Evolutionary conservation across 2,797 vertebrate genomes (phyloP).

Genomic region (Danionella dracula): DNA sequence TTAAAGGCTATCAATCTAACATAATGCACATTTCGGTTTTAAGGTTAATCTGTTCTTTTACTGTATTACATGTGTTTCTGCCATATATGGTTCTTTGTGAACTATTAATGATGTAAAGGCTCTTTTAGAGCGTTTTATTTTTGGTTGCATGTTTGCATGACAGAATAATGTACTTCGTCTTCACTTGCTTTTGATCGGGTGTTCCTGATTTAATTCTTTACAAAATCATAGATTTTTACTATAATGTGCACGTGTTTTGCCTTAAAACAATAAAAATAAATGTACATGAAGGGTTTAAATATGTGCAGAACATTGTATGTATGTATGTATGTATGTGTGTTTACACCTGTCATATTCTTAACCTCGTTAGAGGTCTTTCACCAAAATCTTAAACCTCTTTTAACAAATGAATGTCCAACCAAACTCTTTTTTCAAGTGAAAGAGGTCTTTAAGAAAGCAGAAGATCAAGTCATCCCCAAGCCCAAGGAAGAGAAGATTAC

Average conservation of each 20-base stretch:
- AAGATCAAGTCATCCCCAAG: slow-evolving; percentile 49
- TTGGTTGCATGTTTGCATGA: neutral
- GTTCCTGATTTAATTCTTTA: no score
- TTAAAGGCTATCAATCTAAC: no score
- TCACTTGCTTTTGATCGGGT: neutral
- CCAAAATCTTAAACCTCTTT: slow-evolving; percentile 1
- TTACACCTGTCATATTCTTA: neutral
- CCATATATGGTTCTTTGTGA: no score
- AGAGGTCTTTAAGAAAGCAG: slow-evolving; percentile 64
- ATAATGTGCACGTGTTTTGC: no score
- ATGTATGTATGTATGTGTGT: slow-evolving; percentile 2
- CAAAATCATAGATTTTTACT: no score
- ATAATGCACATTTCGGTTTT: no score
- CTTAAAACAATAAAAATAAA: no score
- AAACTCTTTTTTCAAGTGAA: slow-evolving; percentile 68
- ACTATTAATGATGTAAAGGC: no score
- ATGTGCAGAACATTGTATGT: neutral
- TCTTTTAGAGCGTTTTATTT: no score
- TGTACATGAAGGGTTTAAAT: no score
- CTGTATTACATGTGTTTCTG: no score
- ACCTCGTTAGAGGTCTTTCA: slow-evolving; percentile 21
- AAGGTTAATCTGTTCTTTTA: no score
- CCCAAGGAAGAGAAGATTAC: slow-evolving; percentile 37
- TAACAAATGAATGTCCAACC: slow-evolving; percentile 9
- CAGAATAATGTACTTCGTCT: neutral